Percentiles rank a stretch among this genome's conserved stretches.
phyloP scores from a whole-genome alignment of 2,797 vertebrate genomes.

The Microctenopoma lineatum region DNA sequence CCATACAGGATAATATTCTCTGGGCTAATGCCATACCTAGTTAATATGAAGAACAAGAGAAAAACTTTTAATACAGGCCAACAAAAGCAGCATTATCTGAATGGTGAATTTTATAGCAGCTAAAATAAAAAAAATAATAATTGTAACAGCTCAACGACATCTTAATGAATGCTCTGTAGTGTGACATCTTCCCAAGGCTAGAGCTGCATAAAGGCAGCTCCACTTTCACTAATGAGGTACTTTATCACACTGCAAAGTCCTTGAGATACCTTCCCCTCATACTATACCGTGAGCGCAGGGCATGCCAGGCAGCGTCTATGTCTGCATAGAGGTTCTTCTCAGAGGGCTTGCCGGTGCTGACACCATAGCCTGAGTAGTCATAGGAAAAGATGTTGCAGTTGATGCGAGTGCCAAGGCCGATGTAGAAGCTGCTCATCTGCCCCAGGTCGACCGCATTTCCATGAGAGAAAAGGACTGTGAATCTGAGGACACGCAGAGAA shows the following conservation, averaged over 20 bases:
- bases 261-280: slow-evolving; percentile 36
- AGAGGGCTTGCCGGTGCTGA: slow-evolving; percentile 90
- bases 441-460: slow-evolving; percentile 96
- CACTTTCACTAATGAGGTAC: slow-evolving; percentile 56
- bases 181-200: slow-evolving; percentile 30
- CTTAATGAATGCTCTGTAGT: slow-evolving; percentile 18
- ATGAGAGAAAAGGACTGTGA: slow-evolving; percentile 94
- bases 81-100: neutral
- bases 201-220: slow-evolving; percentile 40
- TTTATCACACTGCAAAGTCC: slow-evolving; percentile 57
- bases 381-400: slow-evolving; percentile 98
- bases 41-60: slow-evolving; percentile 13
- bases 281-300: slow-evolving; percentile 88
- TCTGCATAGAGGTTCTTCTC: slow-evolving; percentile 96
- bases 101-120: neutral
- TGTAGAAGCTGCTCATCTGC: slow-evolving; percentile 98
- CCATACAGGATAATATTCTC: slow-evolving; percentile 96
- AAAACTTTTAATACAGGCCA: neutral
- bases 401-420: slow-evolving; percentile 93
- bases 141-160: slow-evolving; percentile 13
- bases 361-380: slow-evolving; percentile 94
- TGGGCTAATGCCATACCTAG: slow-evolving; percentile 93
- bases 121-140: neutral
- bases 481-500: slow-evolving; percentile 74
- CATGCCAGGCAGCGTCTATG: slow-evolving; percentile 94